Percentiles rank a stretch among this genome's conserved stretches.
phyloP scores from a whole-genome alignment of 2,113 vertebrate species.

The Heptranchias perlo region DNA sequence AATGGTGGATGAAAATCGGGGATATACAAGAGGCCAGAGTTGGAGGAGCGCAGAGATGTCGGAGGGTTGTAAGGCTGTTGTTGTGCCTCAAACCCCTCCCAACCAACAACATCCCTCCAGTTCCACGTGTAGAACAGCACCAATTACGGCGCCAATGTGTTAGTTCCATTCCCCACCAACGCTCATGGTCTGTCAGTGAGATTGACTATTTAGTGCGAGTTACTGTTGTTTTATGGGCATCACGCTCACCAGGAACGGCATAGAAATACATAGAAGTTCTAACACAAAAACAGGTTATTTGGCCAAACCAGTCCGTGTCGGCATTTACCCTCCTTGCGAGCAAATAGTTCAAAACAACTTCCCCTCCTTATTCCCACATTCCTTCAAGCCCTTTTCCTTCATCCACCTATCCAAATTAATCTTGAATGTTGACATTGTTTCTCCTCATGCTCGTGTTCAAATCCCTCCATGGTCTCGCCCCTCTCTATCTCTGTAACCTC shows the following conservation, averaged over 20 bases:
- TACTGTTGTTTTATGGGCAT: neutral
- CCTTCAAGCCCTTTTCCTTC: neutral
- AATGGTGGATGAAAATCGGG: neutral
- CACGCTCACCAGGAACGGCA: neutral
- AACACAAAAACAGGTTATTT: neutral
- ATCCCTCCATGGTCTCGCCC: neutral
- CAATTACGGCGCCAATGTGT: neutral
- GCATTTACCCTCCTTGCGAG: neutral
- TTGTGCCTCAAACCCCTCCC: too few relatives aligned
- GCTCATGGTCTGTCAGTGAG: neutral
- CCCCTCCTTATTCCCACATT: neutral
- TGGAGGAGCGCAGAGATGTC: neutral
- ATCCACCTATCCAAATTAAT: neutral
- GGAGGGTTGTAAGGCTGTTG: neutral
- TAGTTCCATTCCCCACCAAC: neutral
- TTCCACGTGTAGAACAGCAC: too few relatives aligned
- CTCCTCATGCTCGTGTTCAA: neutral
- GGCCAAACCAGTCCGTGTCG: neutral
- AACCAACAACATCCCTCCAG: too few relatives aligned
- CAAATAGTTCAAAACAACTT: neutral
- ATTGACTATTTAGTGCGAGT: neutral
- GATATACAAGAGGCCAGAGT: neutral
- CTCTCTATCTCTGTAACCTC: neutral
- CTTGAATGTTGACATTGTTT: neutral
- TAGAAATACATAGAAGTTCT: neutral